phyloP scores from a whole-genome alignment of 2,888 invertebrate genomes.

The Eristalis tenax region DNA sequence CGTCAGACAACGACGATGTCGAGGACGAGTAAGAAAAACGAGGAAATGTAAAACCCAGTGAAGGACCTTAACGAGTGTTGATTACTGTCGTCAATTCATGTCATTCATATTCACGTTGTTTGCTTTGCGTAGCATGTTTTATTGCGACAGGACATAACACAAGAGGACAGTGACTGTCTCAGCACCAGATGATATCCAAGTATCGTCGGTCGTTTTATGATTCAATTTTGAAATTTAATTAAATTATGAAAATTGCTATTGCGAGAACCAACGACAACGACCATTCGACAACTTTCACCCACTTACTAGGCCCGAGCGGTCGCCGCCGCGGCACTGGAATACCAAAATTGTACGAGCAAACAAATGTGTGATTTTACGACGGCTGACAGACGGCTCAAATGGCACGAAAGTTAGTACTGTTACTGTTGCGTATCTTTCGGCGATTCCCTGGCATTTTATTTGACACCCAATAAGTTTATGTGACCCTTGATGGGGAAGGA shows the following conservation, averaged over 20 bases:
- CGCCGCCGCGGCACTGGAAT: background rate
- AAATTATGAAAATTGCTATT: constrained; percentile 40
- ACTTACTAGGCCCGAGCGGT: background rate
- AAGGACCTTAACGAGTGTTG: constrained; percentile 30
- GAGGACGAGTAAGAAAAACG: background rate
- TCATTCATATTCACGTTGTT: constrained; percentile 29
- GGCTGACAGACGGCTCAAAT: constrained; percentile 33
- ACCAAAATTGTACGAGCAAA: background rate
- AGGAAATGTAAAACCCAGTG: constrained; percentile 6
- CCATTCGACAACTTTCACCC: background rate
- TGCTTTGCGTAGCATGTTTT: constrained; percentile 15
- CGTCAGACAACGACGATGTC: background rate
- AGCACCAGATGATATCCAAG: background rate
- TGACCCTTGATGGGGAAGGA: background rate
- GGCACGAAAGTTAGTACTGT: constrained; percentile 28
- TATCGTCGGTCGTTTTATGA: constrained; percentile 14
- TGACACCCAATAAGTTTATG: constrained; percentile 35
- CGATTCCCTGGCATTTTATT: constrained; percentile 19
- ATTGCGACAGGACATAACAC: constrained; percentile 23
- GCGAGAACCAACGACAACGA: background rate
- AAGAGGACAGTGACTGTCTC: background rate
- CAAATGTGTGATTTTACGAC: constrained; percentile 37
- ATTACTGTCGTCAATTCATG: constrained; percentile 34
- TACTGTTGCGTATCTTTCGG: constrained; percentile 18
- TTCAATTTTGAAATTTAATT: constrained; percentile 54